Percentiles rank a stretch among this genome's conserved stretches.
Conservation (phyloP, 2,797 vertebrate genomes). For the Pachyuromys duprasi region DNA sequence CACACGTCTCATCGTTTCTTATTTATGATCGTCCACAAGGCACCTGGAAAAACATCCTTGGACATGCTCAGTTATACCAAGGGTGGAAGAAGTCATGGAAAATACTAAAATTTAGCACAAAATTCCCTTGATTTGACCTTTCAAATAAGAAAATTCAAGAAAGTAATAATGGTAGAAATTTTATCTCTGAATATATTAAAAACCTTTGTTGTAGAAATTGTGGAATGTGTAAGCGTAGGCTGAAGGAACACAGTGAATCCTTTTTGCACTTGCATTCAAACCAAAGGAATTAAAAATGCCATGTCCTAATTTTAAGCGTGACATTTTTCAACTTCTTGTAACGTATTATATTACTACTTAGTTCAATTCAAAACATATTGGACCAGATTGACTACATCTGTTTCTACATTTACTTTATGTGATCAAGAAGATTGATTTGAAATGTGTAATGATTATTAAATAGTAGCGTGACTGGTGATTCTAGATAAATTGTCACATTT, state of each 20-base stretch:
- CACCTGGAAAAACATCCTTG: background rate
- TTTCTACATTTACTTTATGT: background rate
- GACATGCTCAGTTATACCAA: background rate
- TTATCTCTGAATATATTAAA: background rate
- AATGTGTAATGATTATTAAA: background rate
- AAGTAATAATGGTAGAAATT: background rate
- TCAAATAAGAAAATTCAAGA: constrained; percentile 12
- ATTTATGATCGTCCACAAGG: background rate
- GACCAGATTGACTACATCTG: background rate
- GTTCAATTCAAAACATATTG: background rate
- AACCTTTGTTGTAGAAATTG: background rate
- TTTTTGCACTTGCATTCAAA: background rate
- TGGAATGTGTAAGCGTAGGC: background rate
- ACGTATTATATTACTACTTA: background rate
- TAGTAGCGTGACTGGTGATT: background rate
- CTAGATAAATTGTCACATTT: background rate
- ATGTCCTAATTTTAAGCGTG: background rate
- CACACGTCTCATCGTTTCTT: background rate
- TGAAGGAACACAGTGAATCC: background rate
- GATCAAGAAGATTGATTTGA: constrained; percentile 17
- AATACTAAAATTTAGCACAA: constrained; percentile 1
- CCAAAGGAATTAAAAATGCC: background rate
- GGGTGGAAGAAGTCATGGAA: background rate
- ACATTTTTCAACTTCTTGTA: background rate
- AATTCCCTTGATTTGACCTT: constrained; percentile 2